Conservation (phyloP, 2,113 vertebrate species). For the Anser brachyrhynchus region DNA sequence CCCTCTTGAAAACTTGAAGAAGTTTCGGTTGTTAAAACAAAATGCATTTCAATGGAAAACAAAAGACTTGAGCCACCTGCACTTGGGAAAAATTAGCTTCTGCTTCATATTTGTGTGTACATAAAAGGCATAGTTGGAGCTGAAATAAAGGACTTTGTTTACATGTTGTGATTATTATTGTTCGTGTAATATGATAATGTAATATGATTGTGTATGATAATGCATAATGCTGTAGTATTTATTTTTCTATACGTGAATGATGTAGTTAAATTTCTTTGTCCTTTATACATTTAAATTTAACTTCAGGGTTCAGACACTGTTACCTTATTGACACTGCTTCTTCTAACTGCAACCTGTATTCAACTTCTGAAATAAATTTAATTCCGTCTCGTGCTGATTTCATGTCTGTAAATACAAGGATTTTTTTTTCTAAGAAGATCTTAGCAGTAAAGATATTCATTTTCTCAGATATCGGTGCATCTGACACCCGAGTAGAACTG, state of each 20-base stretch:
- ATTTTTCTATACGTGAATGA: fast-evolving
- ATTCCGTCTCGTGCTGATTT: fast-evolving
- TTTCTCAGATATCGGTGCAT: background rate
- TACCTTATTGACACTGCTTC: background rate
- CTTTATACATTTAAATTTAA: background rate
- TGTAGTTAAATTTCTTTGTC: background rate
- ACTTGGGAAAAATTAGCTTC: background rate
- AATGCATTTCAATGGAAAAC: fast-evolving
- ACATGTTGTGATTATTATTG: no score
- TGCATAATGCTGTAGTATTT: fast-evolving
- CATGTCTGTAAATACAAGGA: background rate
- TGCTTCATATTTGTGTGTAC: fast-evolving
- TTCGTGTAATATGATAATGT: background rate
- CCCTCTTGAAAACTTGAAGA: background rate
- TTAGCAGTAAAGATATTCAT: fast-evolving
- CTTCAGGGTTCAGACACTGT: fast-evolving
- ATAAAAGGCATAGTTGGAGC: fast-evolving
- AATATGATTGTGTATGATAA: fast-evolving
- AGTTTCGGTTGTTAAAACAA: fast-evolving
- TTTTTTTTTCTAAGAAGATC: background rate
- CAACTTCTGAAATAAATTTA: background rate
- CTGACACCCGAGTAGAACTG: background rate
- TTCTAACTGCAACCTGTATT: background rate
- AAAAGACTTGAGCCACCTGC: fast-evolving
- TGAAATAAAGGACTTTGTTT: background rate